These are phyloP conservation scores for Octomys mimax DNA, from an alignment of 2,797 vertebrate species.

Conservation along the genomic window DNA sequence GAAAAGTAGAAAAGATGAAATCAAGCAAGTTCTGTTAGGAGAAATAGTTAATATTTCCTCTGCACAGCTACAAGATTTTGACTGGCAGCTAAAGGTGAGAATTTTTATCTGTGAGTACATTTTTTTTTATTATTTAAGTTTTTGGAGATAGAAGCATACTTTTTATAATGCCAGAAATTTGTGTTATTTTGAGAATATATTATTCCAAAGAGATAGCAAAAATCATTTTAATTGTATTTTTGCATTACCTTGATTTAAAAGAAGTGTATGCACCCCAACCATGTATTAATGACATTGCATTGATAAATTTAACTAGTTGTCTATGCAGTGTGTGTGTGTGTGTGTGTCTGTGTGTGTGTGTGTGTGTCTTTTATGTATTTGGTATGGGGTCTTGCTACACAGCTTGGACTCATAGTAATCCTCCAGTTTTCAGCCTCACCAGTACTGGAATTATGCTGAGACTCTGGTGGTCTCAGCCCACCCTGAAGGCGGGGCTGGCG, in stretches of 20 bases:
- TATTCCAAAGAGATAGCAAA: constrained; percentile 35
- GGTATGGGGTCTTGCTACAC: too few species aligned
- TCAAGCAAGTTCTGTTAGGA: constrained; percentile 91
- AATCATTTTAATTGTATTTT: constrained; percentile 11
- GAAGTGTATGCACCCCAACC: neutral
- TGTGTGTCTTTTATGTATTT: too few species aligned
- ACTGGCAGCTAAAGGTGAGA: constrained; percentile 98
- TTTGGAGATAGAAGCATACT: neutral
- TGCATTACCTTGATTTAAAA: neutral
- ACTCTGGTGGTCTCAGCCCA: too few species aligned
- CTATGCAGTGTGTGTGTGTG: neutral
- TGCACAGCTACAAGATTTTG: constrained; percentile 95
- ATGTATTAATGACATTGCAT: neutral
- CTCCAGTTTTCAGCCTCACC: too few species aligned
- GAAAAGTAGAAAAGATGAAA: constrained; percentile 93
- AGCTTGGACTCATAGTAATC: too few species aligned
- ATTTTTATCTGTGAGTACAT: constrained; percentile 11
- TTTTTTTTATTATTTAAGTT: constrained; percentile 46
- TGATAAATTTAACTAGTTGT: neutral
- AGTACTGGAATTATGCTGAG: too few species aligned
- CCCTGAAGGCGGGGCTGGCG: too few species aligned
- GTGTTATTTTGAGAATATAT: constrained; percentile 3
- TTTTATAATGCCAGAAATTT: constrained; percentile 51
- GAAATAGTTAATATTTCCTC: constrained; percentile 93
- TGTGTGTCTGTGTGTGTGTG: too few species aligned